Conservation (phyloP, 2,888 invertebrate species). For the Caenorhabditis plicata region DNA sequence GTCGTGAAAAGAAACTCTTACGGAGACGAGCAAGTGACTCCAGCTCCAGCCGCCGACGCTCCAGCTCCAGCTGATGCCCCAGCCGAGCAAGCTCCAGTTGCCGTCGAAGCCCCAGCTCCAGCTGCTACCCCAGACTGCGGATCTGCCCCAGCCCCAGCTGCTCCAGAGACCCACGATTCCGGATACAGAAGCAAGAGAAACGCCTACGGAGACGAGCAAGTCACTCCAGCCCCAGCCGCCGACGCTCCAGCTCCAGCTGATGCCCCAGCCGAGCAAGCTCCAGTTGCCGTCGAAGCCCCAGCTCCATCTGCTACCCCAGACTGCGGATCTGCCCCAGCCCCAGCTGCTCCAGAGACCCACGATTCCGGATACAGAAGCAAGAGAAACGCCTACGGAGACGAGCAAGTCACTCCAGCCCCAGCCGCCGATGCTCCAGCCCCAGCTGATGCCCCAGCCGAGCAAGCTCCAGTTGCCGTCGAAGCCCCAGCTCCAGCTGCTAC, state of each 20-base stretch:
- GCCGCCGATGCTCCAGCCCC: no score
- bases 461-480: no score
- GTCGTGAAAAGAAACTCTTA: slow-evolving; percentile 32
- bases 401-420: no score
- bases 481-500: no score
- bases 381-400: no score
- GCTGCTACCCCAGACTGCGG: slow-evolving; percentile 2
- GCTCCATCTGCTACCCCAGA: background rate
- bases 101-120: slow-evolving; percentile 13
- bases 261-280: background rate
- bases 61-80: slow-evolving; percentile 18
- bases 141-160: slow-evolving; percentile 1
- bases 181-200: background rate
- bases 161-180: no score
- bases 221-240: slow-evolving; percentile 1
- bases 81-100: slow-evolving; percentile 3
- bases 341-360: no score
- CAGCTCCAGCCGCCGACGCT: slow-evolving; percentile 14
- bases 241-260: slow-evolving; percentile 11
- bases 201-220: slow-evolving; percentile 10
- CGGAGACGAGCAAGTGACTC: slow-evolving; percentile 48
- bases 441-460: no score
- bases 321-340: no score
- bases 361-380: no score
- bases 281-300: no score